Evolutionary conservation across 2,888 invertebrate genomes (phyloP).

Genomic region (Desoria tigrina): DNA sequence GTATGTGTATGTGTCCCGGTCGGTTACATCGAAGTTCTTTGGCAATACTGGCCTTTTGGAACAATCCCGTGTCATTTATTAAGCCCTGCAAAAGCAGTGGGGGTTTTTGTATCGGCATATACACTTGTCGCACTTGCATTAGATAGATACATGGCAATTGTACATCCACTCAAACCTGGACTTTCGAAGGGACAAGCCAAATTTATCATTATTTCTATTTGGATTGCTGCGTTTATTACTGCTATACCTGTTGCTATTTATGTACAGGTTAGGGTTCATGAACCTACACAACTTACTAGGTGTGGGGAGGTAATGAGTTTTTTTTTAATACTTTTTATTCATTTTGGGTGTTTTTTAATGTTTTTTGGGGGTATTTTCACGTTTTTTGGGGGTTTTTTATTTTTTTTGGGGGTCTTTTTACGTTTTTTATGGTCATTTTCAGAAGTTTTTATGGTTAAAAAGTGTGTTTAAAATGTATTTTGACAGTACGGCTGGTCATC

Average conservation of each 20-base stretch:
- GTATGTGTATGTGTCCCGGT: conserved; percentile 87
- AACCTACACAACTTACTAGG: conserved; percentile 16
- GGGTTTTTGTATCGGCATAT: conserved; percentile 72
- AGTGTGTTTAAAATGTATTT: too few relatives aligned
- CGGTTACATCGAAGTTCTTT: conserved; percentile 72
- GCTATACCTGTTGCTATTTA: conserved; percentile 72
- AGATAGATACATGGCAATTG: conserved; percentile 84
- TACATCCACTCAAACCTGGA: conserved; percentile 76
- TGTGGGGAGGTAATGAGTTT: conserved; percentile 35
- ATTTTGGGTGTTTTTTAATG: background rate
- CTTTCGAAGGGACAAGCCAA: conserved; percentile 72
- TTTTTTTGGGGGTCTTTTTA: too few relatives aligned
- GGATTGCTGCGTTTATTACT: conserved; percentile 74
- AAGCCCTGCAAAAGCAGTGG: conserved; percentile 41
- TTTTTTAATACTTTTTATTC: background rate
- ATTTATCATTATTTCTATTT: conserved; percentile 69
- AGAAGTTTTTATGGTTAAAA: too few relatives aligned
- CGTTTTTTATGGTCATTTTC: too few relatives aligned
- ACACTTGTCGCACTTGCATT: conserved; percentile 86
- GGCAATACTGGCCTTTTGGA: conserved; percentile 88
- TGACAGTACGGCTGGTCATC: conserved; percentile 64
- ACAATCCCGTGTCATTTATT: conserved; percentile 71
- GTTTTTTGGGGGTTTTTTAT: too few relatives aligned
- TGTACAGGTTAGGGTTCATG: conserved; percentile 57
- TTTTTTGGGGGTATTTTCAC: too few relatives aligned